Conservation (phyloP, 2,888 invertebrate species). For the Autographa pulchrina region DNA sequence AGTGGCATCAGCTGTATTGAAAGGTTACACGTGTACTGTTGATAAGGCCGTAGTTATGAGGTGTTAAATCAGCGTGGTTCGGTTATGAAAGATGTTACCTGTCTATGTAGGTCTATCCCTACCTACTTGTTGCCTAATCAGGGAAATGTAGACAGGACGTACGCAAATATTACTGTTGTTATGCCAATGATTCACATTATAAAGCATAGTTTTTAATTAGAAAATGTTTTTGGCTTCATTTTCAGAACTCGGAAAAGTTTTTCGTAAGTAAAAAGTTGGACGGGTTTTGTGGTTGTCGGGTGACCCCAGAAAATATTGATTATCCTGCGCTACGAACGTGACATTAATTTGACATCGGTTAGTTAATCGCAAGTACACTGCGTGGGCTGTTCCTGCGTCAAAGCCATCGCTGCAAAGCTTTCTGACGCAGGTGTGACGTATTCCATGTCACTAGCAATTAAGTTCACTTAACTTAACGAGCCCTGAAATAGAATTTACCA, state of each 20-base stretch:
- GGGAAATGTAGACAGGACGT: background rate
- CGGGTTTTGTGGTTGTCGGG: conserved; percentile 21
- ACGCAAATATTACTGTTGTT: background rate
- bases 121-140: too few species aligned
- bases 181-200: too few species aligned
- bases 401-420: conserved; percentile 29
- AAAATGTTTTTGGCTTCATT: too few species aligned
- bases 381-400: conserved; percentile 49
- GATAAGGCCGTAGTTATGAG: background rate
- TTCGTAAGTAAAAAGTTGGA: background rate
- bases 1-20: background rate
- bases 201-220: too few species aligned
- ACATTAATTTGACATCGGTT: conserved; percentile 32
- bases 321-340: conserved; percentile 10
- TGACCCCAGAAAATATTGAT: conserved; percentile 21
- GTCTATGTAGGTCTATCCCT: background rate
- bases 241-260: too few species aligned
- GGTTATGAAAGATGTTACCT: background rate
- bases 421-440: conserved; percentile 47
- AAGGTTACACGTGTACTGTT: conserved; percentile 5
- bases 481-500: conserved; percentile 15
- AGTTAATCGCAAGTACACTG: conserved; percentile 14
- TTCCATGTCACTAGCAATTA: conserved; percentile 27
- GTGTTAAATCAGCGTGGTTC: background rate
- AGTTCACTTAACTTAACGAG: conserved; percentile 11